A percentile compares a stretch with the other conserved stretches of the same genome.
These are phyloP conservation scores for Pycnomerus fuliginosus DNA, from an alignment of 2,888 invertebrate species.

Conservation along the genomic window DNA sequence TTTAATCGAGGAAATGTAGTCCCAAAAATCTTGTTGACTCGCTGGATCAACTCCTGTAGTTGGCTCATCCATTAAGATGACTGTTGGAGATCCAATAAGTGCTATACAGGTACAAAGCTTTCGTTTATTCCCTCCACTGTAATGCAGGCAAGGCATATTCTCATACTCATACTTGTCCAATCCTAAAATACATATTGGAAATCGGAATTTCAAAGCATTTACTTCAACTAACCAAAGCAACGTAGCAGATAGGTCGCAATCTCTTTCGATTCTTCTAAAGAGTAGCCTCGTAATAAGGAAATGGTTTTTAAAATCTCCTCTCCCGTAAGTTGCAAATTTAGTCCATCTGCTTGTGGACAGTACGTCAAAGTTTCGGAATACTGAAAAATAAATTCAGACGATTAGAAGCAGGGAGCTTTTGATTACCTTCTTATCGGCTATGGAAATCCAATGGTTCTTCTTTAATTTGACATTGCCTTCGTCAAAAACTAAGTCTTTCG, in stretches of 20 bases:
- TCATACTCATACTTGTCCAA: conserved; percentile 42
- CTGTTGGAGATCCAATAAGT: conserved; percentile 68
- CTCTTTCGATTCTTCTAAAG: too few relatives aligned
- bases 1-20: conserved; percentile 37
- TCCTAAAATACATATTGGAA: conserved; percentile 38
- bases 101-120: conserved; percentile 76
- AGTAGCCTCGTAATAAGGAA: conserved; percentile 71
- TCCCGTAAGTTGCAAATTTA: conserved; percentile 76
- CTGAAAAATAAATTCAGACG: conserved; percentile 47
- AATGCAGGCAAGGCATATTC: conserved; percentile 42
- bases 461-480: conserved; percentile 23
- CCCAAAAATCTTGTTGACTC: conserved; percentile 54
- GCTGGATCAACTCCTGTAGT: conserved; percentile 71
- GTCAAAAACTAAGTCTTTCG: conserved; percentile 59
- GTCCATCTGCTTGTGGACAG: conserved; percentile 86
- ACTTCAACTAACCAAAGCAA: conserved; percentile 3
- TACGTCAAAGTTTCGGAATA: conserved; percentile 78
- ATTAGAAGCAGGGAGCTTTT: too few relatives aligned
- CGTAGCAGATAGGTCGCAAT: conserved; percentile 14
- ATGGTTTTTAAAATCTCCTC: conserved; percentile 71
- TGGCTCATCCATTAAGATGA: conserved; percentile 78
- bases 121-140: conserved; percentile 73
- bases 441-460: too few relatives aligned
- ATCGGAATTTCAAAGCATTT: not conserved
- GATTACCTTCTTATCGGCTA: too few relatives aligned